These are phyloP conservation scores for Reticulitermes lucifugus DNA, from an alignment of 2,888 invertebrate species.

Conservation along the genomic window DNA sequence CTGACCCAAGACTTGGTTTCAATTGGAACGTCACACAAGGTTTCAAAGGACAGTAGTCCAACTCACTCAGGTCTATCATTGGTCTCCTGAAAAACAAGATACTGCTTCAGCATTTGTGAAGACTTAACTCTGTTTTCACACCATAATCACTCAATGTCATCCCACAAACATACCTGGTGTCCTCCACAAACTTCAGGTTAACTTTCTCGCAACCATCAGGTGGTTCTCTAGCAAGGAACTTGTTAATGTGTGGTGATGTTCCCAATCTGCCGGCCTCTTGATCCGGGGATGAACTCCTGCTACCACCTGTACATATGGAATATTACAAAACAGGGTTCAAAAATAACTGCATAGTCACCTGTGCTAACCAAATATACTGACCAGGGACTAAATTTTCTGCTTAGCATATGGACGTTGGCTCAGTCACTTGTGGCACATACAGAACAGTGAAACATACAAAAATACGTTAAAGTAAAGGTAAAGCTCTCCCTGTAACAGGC, in stretches of 20 bases:
- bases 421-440: too few relatives aligned
- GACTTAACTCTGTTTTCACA: too few relatives aligned
- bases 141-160: too few relatives aligned
- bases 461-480: too few relatives aligned
- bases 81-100: slow-evolving; percentile 57
- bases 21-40: slow-evolving; percentile 80
- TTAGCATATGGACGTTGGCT: too few relatives aligned
- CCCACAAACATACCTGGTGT: slow-evolving; percentile 63
- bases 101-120: too few relatives aligned
- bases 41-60: slow-evolving; percentile 67
- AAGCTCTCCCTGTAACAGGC: too few relatives aligned
- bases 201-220: slow-evolving; percentile 93
- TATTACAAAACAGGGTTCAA: too few relatives aligned
- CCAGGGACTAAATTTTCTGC: too few relatives aligned
- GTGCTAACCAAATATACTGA: too few relatives aligned
- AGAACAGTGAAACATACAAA: too few relatives aligned
- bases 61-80: slow-evolving; percentile 64
- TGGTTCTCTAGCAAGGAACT: slow-evolving; percentile 86
- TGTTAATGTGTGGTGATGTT: slow-evolving; percentile 87
- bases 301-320: slow-evolving; percentile 68
- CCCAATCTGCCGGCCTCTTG: slow-evolving; percentile 76
- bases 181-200: slow-evolving; percentile 75
- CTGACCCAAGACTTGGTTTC: slow-evolving; percentile 83
- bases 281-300: slow-evolving; percentile 82
- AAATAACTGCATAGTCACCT: too few relatives aligned